These are phyloP conservation scores for Chaitophorus viminalis DNA, from an alignment of 2,888 invertebrate genomes.

Conservation along the genomic window DNA sequence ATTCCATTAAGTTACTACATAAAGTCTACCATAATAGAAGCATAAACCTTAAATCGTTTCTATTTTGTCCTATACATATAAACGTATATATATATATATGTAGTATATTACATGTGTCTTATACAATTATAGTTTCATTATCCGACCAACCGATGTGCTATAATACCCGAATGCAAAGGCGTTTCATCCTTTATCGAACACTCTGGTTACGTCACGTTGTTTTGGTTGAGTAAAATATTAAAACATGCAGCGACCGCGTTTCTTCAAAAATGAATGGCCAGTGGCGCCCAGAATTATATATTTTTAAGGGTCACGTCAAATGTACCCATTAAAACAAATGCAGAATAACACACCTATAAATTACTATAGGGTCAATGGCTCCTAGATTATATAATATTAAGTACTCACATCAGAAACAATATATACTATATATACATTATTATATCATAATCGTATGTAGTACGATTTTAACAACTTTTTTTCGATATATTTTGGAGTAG, in stretches of 20 bases:
- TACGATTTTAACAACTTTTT: too few species aligned
- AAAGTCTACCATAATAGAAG: not conserved
- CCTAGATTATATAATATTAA: too few species aligned
- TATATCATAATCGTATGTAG: too few species aligned
- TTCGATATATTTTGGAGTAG: too few species aligned
- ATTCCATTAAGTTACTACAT: not conserved
- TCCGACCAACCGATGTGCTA: not conserved
- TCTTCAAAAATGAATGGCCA: not conserved
- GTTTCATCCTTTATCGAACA: not conserved
- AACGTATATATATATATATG: not conserved
- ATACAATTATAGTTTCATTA: conserved; percentile 3
- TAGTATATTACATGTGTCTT: not conserved
- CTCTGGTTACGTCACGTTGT: conserved; percentile 6
- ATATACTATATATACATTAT: too few species aligned
- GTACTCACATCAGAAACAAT: too few species aligned
- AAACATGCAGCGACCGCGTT: not conserved
- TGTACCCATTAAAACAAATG: too few species aligned
- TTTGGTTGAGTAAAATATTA: not conserved
- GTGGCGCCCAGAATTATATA: too few species aligned
- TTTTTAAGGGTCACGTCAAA: too few species aligned
- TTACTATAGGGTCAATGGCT: too few species aligned
- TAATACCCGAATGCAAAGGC: not conserved
- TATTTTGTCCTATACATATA: too few species aligned
- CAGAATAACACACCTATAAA: too few species aligned
- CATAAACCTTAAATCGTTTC: not conserved